A percentile compares a stretch with the other conserved stretches of the same genome.
Conservation (phyloP, 2,113 vertebrate genomes). For the Burhinus bistriatus region DNA sequence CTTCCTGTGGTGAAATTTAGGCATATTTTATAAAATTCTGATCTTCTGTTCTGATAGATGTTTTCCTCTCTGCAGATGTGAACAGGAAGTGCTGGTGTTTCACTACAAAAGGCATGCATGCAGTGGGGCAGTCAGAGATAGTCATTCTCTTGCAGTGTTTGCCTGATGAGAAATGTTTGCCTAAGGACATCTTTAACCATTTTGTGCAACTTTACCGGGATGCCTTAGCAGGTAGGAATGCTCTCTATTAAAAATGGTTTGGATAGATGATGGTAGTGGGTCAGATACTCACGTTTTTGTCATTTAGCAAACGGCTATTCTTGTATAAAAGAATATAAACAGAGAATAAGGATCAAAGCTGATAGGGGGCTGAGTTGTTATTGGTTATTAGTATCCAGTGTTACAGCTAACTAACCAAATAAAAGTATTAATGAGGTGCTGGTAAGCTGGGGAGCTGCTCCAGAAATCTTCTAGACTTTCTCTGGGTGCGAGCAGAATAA, state of each 20-base stretch:
- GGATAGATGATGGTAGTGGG: background rate
- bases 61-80: constrained; percentile 80
- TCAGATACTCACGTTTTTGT: background rate
- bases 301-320: background rate
- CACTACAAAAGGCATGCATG: constrained; percentile 97
- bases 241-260: background rate
- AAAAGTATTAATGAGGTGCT: background rate
- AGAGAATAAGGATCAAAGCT: background rate
- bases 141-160: constrained; percentile 95
- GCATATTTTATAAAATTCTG: background rate
- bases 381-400: background rate
- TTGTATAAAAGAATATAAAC: background rate
- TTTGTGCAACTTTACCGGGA: constrained; percentile 97
- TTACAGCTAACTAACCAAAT: background rate
- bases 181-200: constrained; percentile 94
- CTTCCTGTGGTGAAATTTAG: background rate
- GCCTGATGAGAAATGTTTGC: constrained; percentile 96
- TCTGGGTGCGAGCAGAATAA: background rate
- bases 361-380: background rate
- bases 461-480: background rate
- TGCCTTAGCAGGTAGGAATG: constrained; percentile 84
- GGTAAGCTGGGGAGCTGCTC: background rate
- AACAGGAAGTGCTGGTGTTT: constrained; percentile 99
- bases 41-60: background rate
- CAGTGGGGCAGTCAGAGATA: constrained; percentile 93